Evolutionary conservation across 2,888 invertebrate species (phyloP).

Genomic region (Lithophane semibrunnea): DNA sequence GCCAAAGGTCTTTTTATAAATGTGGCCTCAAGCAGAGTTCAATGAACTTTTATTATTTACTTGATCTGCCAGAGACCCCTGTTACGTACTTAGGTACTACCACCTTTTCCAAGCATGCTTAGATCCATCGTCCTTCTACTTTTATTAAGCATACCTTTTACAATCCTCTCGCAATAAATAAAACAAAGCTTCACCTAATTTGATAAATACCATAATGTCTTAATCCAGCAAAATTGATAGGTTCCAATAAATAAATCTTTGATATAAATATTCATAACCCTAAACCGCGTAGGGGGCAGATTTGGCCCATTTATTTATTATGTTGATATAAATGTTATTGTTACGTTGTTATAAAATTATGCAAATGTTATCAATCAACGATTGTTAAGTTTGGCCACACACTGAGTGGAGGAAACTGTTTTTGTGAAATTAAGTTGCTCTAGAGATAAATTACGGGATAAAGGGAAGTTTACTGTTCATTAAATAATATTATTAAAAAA

Average conservation of each 20-base stretch:
- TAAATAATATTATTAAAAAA: background rate
- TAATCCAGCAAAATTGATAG: conserved; percentile 48
- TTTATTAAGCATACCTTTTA: background rate
- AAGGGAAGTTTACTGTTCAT: conserved; percentile 20
- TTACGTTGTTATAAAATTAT: conserved; percentile 67
- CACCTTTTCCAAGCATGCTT: background rate
- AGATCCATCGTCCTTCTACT: too few relatives aligned
- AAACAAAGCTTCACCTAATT: conserved; percentile 19
- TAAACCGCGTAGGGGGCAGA: conserved; percentile 56
- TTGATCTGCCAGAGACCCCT: too few relatives aligned
- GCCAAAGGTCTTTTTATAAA: too few relatives aligned
- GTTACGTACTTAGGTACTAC: background rate
- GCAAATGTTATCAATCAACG: conserved; percentile 70
- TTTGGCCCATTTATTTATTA: conserved; percentile 64
- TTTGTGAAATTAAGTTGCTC: conserved; percentile 45
- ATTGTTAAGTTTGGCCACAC: conserved; percentile 72
- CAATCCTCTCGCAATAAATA: background rate
- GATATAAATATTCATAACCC: conserved; percentile 69
- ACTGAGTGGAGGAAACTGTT: conserved; percentile 57
- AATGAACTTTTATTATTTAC: too few relatives aligned
- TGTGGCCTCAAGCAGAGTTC: too few relatives aligned
- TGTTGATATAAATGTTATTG: conserved; percentile 61
- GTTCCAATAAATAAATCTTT: conserved; percentile 54
- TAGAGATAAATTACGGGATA: conserved; percentile 10
- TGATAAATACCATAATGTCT: conserved; percentile 52